These are phyloP conservation scores for Drosophila auraria DNA, from an alignment of 1,140 invertebrate genomes.

Conservation along the genomic window DNA sequence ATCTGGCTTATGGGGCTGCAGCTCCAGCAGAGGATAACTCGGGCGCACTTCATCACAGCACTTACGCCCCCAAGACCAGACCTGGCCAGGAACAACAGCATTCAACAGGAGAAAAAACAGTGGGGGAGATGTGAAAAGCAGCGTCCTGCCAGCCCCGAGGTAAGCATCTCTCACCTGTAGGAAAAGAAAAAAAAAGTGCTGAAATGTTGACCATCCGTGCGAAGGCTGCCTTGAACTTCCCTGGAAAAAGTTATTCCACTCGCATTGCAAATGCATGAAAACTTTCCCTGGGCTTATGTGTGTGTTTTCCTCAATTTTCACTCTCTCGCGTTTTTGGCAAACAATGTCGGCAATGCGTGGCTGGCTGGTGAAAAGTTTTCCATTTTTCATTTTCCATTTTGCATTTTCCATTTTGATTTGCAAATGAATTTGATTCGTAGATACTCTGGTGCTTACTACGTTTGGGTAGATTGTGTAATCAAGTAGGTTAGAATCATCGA, in stretches of 20 bases:
- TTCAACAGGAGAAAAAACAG: conserved; percentile 1
- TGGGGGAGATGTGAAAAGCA: conserved; percentile 6
- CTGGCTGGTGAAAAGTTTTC: conserved; percentile 23
- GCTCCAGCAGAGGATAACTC: conserved; percentile 26
- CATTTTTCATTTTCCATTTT: conserved; percentile 16
- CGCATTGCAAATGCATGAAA: conserved; percentile 38
- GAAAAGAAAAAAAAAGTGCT: background rate
- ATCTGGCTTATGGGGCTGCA: conserved; percentile 42
- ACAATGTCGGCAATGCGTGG: conserved; percentile 29
- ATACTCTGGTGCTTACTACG: background rate
- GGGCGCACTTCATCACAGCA: conserved; percentile 41
- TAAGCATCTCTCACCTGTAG: conserved; percentile 16
- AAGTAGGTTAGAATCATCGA: conserved; percentile 24
- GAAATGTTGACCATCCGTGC: conserved; percentile 34
- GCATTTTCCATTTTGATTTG: conserved; percentile 33
- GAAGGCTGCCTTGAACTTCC: conserved; percentile 32
- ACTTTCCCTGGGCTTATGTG: conserved; percentile 40
- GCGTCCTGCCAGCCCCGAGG: conserved; percentile 4
- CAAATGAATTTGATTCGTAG: conserved; percentile 1
- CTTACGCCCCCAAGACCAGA: background rate
- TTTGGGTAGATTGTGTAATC: conserved; percentile 9
- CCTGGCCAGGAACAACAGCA: background rate
- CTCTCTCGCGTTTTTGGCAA: conserved; percentile 33
- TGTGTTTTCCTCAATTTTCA: conserved; percentile 39
- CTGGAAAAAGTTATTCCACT: conserved; percentile 29